phyloP scores from a whole-genome alignment of 2,888 invertebrate genomes.

The Asteroscopus sphinx region DNA sequence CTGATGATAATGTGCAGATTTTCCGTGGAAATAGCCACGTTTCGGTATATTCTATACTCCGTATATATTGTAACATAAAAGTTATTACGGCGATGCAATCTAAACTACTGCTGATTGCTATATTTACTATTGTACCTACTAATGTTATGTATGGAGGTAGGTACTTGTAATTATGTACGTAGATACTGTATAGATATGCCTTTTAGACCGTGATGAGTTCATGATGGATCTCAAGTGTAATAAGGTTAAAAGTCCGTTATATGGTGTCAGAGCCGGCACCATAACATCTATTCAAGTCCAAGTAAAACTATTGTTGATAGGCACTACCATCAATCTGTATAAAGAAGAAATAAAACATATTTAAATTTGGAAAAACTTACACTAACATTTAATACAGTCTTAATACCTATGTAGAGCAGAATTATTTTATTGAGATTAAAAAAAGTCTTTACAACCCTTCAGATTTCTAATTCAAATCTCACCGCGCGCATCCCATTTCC shows the following conservation, averaged over 20 bases:
- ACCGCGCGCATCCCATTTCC: conserved; percentile 39
- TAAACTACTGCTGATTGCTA: conserved; percentile 64
- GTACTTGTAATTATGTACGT: conserved; percentile 52
- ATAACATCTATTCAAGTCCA: not conserved
- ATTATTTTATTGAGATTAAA: not conserved
- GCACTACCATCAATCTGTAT: too few relatives aligned
- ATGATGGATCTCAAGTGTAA: conserved; percentile 14
- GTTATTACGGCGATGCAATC: conserved; percentile 70
- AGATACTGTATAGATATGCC: conserved; percentile 42
- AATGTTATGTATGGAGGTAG: conserved; percentile 52
- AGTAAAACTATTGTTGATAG: too few relatives aligned
- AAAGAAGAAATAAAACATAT: too few relatives aligned
- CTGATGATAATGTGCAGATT: conserved; percentile 47
- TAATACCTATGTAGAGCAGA: not conserved
- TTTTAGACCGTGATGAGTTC: conserved; percentile 53
- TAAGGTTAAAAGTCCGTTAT: conserved; percentile 31
- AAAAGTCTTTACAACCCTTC: conserved; percentile 20
- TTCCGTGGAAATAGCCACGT: conserved; percentile 44
- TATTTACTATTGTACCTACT: conserved; percentile 55
- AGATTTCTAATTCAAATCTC: conserved; percentile 40
- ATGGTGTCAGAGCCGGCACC: not conserved
- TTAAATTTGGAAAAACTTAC: too few relatives aligned
- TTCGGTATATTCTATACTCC: conserved; percentile 47
- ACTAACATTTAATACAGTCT: too few relatives aligned
- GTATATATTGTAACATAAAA: conserved; percentile 67